These are phyloP conservation scores for Axea sp. DNA, from an alignment of 2,888 invertebrate genomes.

Conservation along the genomic window DNA sequence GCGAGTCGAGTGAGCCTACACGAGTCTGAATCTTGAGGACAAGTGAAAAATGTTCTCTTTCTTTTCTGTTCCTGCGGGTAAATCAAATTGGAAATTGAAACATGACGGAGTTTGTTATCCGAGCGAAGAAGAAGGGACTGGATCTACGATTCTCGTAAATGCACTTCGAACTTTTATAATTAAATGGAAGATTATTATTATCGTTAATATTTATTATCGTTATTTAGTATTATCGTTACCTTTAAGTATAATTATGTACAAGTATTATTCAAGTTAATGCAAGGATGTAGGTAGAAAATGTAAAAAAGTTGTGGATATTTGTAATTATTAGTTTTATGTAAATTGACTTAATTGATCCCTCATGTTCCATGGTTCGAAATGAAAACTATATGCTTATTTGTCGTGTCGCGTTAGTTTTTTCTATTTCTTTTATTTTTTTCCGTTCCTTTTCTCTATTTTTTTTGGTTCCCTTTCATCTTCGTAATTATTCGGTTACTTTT, in stretches of 20 bases:
- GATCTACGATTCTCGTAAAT: conserved; percentile 23
- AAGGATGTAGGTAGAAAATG: conserved; percentile 63
- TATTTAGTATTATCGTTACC: conserved; percentile 43
- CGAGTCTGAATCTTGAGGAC: too few relatives aligned
- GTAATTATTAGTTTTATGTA: conserved; percentile 53
- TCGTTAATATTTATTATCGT: conserved; percentile 50
- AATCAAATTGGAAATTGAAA: too few relatives aligned
- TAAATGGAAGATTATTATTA: conserved; percentile 57
- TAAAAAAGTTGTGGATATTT: conserved; percentile 60
- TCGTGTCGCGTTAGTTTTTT: conserved; percentile 25
- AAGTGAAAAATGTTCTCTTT: too few relatives aligned
- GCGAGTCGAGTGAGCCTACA: too few relatives aligned
- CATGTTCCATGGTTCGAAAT: conserved; percentile 51
- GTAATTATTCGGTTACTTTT: too few relatives aligned
- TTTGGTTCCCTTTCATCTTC: conserved; percentile 1
- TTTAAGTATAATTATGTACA: conserved; percentile 61
- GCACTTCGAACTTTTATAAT: conserved; percentile 40
- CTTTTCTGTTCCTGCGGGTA: too few relatives aligned
- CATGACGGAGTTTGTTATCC: conserved; percentile 3
- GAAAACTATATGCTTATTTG: conserved; percentile 43
- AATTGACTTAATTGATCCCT: conserved; percentile 62
- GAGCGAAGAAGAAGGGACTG: conserved; percentile 26
- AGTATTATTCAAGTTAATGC: conserved; percentile 54
- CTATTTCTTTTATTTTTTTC: too few relatives aligned
- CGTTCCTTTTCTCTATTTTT: background rate